Base-by-base conservation (phyloP, 2,888 invertebrate species). In the Melieria picta region DNA sequence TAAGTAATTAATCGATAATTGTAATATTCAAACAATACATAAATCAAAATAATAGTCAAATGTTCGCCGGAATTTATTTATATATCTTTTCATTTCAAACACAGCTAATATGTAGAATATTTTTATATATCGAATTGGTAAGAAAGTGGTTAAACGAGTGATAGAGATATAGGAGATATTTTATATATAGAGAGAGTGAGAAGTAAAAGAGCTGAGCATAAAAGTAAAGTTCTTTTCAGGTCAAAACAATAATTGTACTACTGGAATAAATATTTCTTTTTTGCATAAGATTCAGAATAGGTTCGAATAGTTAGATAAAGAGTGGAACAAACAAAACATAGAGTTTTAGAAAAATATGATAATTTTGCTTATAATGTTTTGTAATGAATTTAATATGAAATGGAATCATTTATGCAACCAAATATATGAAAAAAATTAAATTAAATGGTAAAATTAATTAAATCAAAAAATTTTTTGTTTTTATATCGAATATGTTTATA, bases 21-120 rank as follows among this genome's bases (percentile, higher is more conserved):
- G 67, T 45, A 62, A 57, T 62, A 71, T 52, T 69, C 61, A 30
- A 56, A 68, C n/a, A 13, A 68, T 6, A 45, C 46, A 60, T 65
- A 73, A 71, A 64, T 57, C 9, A 65, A 55, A 71, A 73, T 70
- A 68, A 66, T 70, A 63, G 71, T 71, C 71, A 55, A 74, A 73
- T 67, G 69, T 68, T 74, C 72, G 65, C 70, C 73, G 68, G 72
- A 11, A 11, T 13, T n/a, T 13, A 57, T 57, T 43, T 13, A 45
- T 65, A 60, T 60, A 48, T 67, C 48, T 42, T 58, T 30, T 58
- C 58, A 60, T 16, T 60, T 67, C 67, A 60, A 67, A 67, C 67
- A 67, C 58, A 67, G 58, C 60, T 67, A 67, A 60, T 67, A 60
- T 16, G 45, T 64, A 64, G 16, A 11, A 57, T 57, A 13, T 61